Conservation (phyloP, 1,140 invertebrate species). For the Euwallacea similis region DNA sequence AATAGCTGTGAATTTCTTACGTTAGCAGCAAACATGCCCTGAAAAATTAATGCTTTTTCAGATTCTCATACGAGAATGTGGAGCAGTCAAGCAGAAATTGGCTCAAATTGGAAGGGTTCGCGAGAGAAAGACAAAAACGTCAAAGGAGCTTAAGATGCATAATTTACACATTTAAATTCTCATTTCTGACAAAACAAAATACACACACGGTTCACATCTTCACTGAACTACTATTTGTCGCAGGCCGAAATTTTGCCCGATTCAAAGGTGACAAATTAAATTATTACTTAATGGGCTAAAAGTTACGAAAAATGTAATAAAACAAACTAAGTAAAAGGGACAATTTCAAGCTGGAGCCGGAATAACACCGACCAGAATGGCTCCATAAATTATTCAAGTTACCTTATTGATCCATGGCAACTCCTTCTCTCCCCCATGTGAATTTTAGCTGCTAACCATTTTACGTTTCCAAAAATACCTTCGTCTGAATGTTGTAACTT, state of each 20-base stretch:
- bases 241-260: neutral
- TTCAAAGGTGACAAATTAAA: neutral
- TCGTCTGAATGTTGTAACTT: neutral
- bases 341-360: conserved; percentile 41
- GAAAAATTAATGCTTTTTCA: conserved; percentile 3
- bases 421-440: conserved; percentile 42
- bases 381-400: conserved; percentile 52
- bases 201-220: too few relatives aligned
- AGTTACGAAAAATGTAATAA: conserved; percentile 6
- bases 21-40: neutral
- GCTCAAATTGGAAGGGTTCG: neutral
- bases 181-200: neutral
- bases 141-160: neutral
- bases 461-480: conserved; percentile 16
- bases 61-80: neutral
- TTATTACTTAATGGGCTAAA: neutral
- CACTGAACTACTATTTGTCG: neutral
- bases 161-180: neutral
- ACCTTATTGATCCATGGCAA: conserved; percentile 49
- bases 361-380: conserved; percentile 47
- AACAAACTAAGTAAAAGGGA: conserved; percentile 26
- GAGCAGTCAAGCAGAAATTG: neutral
- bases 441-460: conserved; percentile 17
- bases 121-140: neutral
- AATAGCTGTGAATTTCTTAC: neutral